Percentiles rank a stretch among this genome's conserved stretches.
Conservation (phyloP, 2,797 vertebrate species). For the Sorex maritimensis region DNA sequence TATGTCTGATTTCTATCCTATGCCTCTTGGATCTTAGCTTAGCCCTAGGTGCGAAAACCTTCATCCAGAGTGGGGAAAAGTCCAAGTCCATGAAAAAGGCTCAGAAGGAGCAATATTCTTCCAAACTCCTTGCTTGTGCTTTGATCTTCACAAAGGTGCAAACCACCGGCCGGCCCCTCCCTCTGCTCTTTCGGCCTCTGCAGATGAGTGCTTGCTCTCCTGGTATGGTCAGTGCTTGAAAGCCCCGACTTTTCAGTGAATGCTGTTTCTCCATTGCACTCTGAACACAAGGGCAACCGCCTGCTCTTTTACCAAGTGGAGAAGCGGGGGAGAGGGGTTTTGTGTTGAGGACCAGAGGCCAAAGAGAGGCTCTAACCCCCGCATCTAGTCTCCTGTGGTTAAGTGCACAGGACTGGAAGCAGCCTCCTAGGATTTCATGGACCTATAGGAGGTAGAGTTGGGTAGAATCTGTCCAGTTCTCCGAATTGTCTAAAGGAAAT, state of each 20-base stretch:
- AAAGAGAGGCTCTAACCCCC: conserved; percentile 42
- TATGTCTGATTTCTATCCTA: conserved; percentile 59
- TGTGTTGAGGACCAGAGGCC: conserved; percentile 1
- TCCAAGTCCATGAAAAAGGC: not conserved
- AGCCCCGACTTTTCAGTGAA: conserved; percentile 70
- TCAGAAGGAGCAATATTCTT: conserved; percentile 62
- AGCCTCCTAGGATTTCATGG: conserved; percentile 31
- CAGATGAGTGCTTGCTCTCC: conserved; percentile 74
- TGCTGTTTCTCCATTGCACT: conserved; percentile 68
- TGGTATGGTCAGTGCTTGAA: conserved; percentile 53
- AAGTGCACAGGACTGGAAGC: not conserved
- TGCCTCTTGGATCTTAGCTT: conserved; percentile 71
- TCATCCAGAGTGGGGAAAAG: conserved; percentile 62
- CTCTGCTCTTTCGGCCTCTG: conserved; percentile 19
- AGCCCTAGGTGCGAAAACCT: conserved; percentile 66
- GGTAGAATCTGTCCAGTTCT: not conserved
- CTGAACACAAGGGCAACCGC: conserved; percentile 56
- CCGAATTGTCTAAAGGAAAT: conserved; percentile 21
- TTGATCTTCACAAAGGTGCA: conserved; percentile 55
- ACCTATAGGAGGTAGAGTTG: not conserved
- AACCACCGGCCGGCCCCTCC: conserved; percentile 60
- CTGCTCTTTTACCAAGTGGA: conserved; percentile 67
- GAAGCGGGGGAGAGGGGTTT: not conserved
- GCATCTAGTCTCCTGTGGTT: not conserved
- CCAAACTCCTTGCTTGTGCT: not conserved